These are phyloP conservation scores for Gallinago undulata DNA, from an alignment of 2,113 vertebrate species.

Conservation along the genomic window DNA sequence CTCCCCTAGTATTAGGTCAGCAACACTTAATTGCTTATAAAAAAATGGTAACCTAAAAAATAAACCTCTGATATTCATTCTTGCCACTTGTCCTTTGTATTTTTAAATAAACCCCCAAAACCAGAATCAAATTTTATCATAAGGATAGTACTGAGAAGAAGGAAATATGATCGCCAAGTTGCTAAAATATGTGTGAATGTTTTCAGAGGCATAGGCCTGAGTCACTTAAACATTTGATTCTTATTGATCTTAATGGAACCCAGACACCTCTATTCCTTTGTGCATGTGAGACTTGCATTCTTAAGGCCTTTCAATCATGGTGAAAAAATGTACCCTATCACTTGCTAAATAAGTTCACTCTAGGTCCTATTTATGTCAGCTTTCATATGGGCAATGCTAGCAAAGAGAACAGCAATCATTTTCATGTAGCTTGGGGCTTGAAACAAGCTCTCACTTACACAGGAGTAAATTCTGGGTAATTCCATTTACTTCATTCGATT, in stretches of 20 bases:
- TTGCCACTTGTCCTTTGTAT: background rate
- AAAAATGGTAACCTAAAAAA: background rate
- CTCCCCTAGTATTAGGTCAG: background rate
- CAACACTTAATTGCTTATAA: background rate
- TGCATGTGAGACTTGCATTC: background rate
- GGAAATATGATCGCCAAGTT: background rate
- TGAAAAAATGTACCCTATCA: background rate
- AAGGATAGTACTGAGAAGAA: background rate
- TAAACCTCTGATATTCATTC: background rate
- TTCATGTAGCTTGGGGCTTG: constrained; percentile 32
- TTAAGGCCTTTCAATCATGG: background rate
- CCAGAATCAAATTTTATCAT: background rate
- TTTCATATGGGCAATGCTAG: constrained; percentile 12
- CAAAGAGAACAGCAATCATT: constrained; percentile 39
- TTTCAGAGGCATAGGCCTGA: background rate
- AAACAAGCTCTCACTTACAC: constrained; percentile 51
- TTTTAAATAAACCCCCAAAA: background rate
- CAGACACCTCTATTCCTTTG: background rate
- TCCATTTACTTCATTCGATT: constrained; percentile 49
- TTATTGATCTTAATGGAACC: background rate
- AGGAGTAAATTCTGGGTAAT: constrained; percentile 47
- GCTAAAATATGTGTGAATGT: background rate
- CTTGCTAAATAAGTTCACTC: constrained; percentile 35
- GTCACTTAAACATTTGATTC: background rate
- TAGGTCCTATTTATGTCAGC: constrained; percentile 24